These are phyloP conservation scores for Crax fasciolata DNA, from an alignment of 2,797 vertebrate genomes.

Conservation along the genomic window DNA sequence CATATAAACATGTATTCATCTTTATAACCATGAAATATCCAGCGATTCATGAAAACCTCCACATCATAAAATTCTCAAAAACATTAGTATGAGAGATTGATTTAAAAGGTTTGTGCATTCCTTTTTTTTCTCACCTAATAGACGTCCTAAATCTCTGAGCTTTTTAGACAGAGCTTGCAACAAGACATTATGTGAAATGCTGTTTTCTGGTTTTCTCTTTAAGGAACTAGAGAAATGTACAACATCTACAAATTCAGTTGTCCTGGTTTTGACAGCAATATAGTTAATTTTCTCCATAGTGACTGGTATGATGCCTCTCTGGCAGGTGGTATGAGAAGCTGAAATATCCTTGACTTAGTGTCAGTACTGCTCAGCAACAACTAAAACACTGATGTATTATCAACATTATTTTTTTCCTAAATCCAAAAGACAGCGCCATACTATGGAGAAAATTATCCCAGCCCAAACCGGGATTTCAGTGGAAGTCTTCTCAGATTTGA, in stretches of 20 bases:
- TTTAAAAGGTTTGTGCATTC: not conserved
- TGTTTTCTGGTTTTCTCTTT: not conserved
- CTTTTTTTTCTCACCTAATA: rapidly evolving
- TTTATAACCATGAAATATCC: not conserved
- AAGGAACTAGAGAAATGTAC: not conserved
- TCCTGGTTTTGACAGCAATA: not conserved
- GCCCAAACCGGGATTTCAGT: not conserved
- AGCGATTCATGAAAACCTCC: not conserved
- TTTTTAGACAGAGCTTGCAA: not conserved
- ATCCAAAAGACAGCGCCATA: not conserved
- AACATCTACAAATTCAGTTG: not conserved
- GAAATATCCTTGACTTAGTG: not conserved
- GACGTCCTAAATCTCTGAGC: not conserved
- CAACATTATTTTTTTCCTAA: not conserved
- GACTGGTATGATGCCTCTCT: not conserved
- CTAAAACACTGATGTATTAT: not conserved
- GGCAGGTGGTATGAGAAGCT: not conserved
- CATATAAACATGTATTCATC: not conserved
- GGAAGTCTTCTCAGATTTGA: not conserved
- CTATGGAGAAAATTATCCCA: not conserved
- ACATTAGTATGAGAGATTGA: not conserved
- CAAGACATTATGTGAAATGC: not conserved
- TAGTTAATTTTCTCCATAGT: not conserved
- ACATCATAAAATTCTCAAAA: not conserved
- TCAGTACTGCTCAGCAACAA: not conserved